Percentiles rank a stretch among this genome's conserved stretches.
These are phyloP conservation scores for Sinonovacula constricta DNA, from an alignment of 1,140 invertebrate species.

Conservation along the genomic window DNA sequence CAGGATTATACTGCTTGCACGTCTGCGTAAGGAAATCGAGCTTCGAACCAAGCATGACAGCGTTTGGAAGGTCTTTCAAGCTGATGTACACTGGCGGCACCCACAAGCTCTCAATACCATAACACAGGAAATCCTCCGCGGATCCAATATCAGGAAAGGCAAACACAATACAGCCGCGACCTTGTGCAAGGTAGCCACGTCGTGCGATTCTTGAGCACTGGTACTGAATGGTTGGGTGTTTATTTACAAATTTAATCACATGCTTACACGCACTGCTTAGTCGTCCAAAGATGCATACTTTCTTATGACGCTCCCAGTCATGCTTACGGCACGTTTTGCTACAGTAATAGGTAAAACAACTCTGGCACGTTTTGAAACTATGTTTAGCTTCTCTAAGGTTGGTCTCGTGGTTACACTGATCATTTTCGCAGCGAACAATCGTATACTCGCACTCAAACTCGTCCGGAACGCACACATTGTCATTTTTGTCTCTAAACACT, in stretches of 20 bases:
- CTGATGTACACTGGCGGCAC: conserved; percentile 55
- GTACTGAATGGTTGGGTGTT: conserved; percentile 49
- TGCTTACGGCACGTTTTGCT: conserved; percentile 89
- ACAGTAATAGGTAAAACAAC: conserved; percentile 89
- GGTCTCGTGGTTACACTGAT: conserved; percentile 75
- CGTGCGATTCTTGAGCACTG: conserved; percentile 59
- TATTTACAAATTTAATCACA: conserved; percentile 86
- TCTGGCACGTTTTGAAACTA: conserved; percentile 93
- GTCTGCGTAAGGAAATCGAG: conserved; percentile 37
- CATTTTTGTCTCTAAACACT: not conserved
- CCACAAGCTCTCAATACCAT: conserved; percentile 38
- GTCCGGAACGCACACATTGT: conserved; percentile 9
- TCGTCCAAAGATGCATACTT: conserved; percentile 92
- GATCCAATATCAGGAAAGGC: conserved; percentile 82
- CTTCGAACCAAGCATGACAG: conserved; percentile 53
- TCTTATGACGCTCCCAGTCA: conserved; percentile 94
- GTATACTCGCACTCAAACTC: conserved; percentile 57
- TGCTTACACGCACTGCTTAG: conserved; percentile 90
- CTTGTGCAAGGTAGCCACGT: conserved; percentile 81
- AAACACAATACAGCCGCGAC: conserved; percentile 94
- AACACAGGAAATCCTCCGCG: conserved; percentile 54
- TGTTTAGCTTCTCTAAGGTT: conserved; percentile 75
- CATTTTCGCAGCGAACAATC: conserved; percentile 74
- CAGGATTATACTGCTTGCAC: conserved; percentile 90
- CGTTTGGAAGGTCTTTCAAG: conserved; percentile 47